These are phyloP conservation scores for Pterophyllum scalare DNA, from an alignment of 2,113 vertebrate species.

Conservation along the genomic window DNA sequence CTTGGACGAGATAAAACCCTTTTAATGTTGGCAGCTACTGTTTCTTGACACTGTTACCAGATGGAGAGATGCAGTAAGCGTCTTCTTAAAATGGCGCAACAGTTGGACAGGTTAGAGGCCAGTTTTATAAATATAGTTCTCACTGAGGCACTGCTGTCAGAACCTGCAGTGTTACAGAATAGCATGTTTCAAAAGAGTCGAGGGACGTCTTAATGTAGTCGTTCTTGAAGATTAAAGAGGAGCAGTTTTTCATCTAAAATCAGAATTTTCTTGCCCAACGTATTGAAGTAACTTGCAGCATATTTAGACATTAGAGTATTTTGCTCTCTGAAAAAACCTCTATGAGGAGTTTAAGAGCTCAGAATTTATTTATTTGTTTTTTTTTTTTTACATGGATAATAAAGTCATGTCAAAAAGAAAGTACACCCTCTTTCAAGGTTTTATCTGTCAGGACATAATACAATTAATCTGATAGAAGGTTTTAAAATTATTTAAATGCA, in stretches of 20 bases:
- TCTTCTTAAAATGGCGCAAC: conserved; percentile 7
- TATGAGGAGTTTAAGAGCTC: too few species aligned
- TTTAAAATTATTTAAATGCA: neutral
- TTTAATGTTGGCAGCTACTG: neutral
- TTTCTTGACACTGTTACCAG: neutral
- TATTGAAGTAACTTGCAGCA: neutral
- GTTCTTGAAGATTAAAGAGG: neutral
- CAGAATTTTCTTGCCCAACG: neutral
- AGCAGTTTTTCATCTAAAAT: neutral
- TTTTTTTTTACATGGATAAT: too few species aligned
- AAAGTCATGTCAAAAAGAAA: neutral
- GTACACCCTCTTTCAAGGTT: neutral
- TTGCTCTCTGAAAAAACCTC: neutral
- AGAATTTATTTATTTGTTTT: too few species aligned
- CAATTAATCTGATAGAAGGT: neutral
- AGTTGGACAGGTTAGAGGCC: neutral
- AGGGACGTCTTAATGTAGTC: neutral
- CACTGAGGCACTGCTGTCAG: conserved; percentile 3
- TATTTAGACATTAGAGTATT: neutral
- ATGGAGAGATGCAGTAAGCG: neutral
- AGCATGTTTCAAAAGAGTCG: neutral
- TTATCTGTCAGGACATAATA: neutral
- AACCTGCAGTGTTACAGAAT: conserved; percentile 8
- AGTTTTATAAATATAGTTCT: conserved; percentile 5
- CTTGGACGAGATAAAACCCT: neutral